These are phyloP conservation scores for Saguinus imperator DNA, from an alignment of 2,113 vertebrate species.

Conservation along the genomic window DNA sequence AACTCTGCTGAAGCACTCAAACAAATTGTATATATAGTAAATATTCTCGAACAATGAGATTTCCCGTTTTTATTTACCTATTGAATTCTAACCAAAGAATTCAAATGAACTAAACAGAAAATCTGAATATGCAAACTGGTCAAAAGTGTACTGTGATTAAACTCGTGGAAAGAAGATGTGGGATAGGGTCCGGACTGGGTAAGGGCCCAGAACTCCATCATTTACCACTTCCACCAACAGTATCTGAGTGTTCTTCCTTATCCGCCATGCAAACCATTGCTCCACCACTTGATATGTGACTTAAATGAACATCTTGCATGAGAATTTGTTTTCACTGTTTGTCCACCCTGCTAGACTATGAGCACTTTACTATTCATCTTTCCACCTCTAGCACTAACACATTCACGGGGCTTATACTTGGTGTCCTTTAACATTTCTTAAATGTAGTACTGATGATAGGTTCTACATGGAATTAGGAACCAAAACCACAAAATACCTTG, in stretches of 20 bases:
- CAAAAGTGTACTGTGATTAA: not conserved
- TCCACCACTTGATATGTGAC: not conserved
- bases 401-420: not conserved
- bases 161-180: too few species aligned
- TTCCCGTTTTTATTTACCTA: not conserved
- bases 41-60: not conserved
- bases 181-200: not conserved
- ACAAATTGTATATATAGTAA: too few species aligned
- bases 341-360: not conserved
- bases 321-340: not conserved
- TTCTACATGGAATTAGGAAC: not conserved
- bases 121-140: not conserved
- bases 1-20: not conserved
- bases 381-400: not conserved
- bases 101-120: not conserved
- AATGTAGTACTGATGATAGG: not conserved
- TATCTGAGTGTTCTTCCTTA: not conserved
- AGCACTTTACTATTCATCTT: not conserved
- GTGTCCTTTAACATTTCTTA: not conserved
- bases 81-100: too few species aligned
- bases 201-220: not conserved
- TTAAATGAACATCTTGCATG: not conserved
- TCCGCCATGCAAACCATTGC: not conserved
- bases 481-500: not conserved
- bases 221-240: not conserved